Base-by-base conservation (phyloP, 2,113 vertebrate genomes). In the Lamprologus speciosus region DNA sequence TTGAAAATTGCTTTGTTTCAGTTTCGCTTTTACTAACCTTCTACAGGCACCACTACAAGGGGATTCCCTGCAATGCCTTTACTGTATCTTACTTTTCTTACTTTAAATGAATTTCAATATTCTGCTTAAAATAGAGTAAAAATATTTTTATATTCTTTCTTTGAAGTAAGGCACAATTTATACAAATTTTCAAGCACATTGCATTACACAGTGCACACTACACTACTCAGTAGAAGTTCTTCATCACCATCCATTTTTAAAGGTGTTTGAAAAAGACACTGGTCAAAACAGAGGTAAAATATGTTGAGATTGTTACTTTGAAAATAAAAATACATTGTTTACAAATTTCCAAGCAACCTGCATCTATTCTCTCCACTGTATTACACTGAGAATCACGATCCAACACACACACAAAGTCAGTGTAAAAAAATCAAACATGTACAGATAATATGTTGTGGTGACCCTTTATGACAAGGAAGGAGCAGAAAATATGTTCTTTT, bases 1-100 rank as follows among this genome's bases (percentile, higher is more conserved):
- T 53, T 54, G 51, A 54, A 54, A 54, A 54, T 21, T 54, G n/a
- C 2, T 54, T 54, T 54, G 51, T 54, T 54, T 54, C 9, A 54
- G 9, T 54, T 54, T 54, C 9, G 0, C 9, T 54, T 21, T 21
- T 1, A 21, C n/a, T 4, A 2, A 54, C n/a, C 51, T 11, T 54
- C 9, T 54, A 54, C 51, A 2, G 51, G 51, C 51, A 11, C 51
- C 19, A 11, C 51, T 53, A 53, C 9, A 10, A 53, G 51, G 51
- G 51, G 51, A 53, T 53, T 53, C 0, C 19, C 51, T 53, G 9
- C 1, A 0, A 10, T 53, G 51, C 51, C 19, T 53, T 53, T 53
- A 53, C 51, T 53, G 51, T 53, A 53, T 53, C 51, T 53, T 53
- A 53, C 5, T 53, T 53, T 53, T 53, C 19, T 53, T 21, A 21